Evolutionary conservation across 2,888 invertebrate species (phyloP), one percentile per base, ranked within the genome.

Genomic region (Chrysopilus asiliformis): DNA sequence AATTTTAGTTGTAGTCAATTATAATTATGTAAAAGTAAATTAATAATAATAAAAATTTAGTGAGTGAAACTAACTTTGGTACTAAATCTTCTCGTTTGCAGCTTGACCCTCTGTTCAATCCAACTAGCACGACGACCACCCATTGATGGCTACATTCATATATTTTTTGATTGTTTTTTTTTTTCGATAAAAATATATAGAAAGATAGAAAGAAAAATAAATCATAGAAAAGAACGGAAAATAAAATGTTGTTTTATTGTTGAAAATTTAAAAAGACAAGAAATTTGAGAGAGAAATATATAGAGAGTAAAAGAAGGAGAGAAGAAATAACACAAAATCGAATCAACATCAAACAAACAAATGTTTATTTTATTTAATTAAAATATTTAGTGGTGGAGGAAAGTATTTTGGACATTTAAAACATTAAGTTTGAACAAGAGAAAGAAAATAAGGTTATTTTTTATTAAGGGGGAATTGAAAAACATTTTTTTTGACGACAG

Each of bases 81-180:
- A 60, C 60, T 60, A 60, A 60, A 60, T 61, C 60, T 61, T 58
- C 60, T 58, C 57, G 61, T 59, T 57, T 60, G 60, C 56, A 60
- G 58, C 59, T 60, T 61, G 60, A 60, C 59, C 60, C 60, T 60
- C 59, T 61, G 61, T 55, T 60, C 60, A 59, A 60, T 60, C 60
- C 61, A 61, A 60, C 60, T 61, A 56, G 57, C 52, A 55, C 60
- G 61, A 57, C 60, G 61, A 58, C 57, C 60, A 57, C 57, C 60
- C 52, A 58, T 53, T 50, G 59, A 57, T 56, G 60, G 60, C 60
- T 60, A 60, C 39, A 43, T 46, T 44, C 42, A 44, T 45, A 38
- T 41, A 57, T 51, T 22, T 8, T 8, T 22, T 22, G 10, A 22
- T 48, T 49, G 48, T 47, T 47, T 44, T 46, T 44, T 38, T 43